Evolutionary conservation across 2,113 vertebrate species (phyloP).

Genomic region (Aphelocoma coerulescens): DNA sequence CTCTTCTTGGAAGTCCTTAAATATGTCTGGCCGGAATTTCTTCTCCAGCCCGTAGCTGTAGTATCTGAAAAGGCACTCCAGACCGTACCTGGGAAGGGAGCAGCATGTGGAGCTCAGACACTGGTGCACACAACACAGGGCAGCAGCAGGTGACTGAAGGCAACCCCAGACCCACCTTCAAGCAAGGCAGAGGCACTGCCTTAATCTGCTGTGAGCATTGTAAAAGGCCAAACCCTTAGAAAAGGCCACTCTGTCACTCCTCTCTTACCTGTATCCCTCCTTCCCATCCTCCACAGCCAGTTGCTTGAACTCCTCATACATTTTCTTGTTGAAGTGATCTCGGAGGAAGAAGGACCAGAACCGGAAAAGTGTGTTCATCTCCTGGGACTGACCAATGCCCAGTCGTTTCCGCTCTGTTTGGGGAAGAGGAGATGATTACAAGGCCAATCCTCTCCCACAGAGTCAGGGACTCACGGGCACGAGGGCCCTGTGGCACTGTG

Average conservation of each 20-base stretch:
- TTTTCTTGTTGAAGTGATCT: constrained; percentile 98
- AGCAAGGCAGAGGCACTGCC: neutral
- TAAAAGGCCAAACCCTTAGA: neutral
- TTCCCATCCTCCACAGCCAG: constrained; percentile 93
- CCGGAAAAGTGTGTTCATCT: constrained; percentile 99
- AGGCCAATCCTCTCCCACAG: neutral
- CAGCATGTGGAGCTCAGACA: neutral
- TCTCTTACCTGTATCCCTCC: constrained; percentile 91
- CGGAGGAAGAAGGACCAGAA: constrained; percentile 99
- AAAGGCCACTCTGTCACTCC: neutral
- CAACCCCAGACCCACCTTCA: neutral
- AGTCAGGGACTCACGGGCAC: neutral
- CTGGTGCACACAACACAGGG: rapidly evolving
- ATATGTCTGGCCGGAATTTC: constrained; percentile 96
- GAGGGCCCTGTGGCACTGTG: neutral
- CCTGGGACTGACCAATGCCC: constrained; percentile 97
- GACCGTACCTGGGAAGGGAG: constrained; percentile 83
- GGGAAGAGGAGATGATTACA: neutral
- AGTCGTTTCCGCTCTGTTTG: constrained; percentile 89
- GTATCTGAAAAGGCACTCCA: constrained; percentile 99
- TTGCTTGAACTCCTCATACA: constrained; percentile 97
- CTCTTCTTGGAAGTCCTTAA: constrained; percentile 98
- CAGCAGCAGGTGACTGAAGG: neutral
- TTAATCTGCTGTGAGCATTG: neutral
- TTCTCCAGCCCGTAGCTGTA: constrained; percentile 97